Conservation (phyloP, 2,888 invertebrate species). For the Spisula solida region DNA sequence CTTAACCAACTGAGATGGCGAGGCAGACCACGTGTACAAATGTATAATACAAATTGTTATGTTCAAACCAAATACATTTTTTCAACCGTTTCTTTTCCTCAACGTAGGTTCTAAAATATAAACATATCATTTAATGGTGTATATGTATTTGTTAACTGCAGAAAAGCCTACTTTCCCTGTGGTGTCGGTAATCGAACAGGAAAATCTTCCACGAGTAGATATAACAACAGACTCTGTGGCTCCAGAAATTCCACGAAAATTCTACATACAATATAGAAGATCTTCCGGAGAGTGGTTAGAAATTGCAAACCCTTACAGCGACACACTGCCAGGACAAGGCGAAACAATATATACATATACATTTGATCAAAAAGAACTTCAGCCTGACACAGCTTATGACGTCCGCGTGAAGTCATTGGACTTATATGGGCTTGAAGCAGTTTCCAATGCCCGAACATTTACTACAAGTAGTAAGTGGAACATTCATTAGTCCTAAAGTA, state of each 20-base stretch:
- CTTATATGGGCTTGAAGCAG: constrained; percentile 28
- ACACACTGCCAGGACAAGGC: constrained; percentile 32
- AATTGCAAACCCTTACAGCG: not conserved
- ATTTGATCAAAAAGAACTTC: constrained; percentile 5
- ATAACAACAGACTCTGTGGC: constrained; percentile 5
- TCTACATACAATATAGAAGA: constrained; percentile 33
- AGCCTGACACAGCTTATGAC: constrained; percentile 22
- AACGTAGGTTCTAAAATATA: too few species aligned
- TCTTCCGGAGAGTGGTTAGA: constrained; percentile 17
- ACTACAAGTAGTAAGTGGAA: constrained; percentile 17
- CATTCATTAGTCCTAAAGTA: too few species aligned
- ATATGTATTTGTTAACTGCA: not conserved
- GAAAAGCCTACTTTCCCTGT: not conserved
- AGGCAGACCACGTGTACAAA: too few species aligned
- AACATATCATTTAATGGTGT: not conserved
- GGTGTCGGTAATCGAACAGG: not conserved
- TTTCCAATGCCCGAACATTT: not conserved
- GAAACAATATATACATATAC: not conserved
- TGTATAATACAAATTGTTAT: too few species aligned
- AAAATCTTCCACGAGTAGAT: not conserved
- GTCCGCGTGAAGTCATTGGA: constrained; percentile 35
- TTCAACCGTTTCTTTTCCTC: too few species aligned
- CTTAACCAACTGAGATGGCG: too few species aligned
- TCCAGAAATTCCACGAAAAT: constrained; percentile 11
- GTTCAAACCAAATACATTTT: too few species aligned